These are phyloP conservation scores for Hymenopus coronatus DNA, from an alignment of 2,888 invertebrate genomes.

Conservation along the genomic window DNA sequence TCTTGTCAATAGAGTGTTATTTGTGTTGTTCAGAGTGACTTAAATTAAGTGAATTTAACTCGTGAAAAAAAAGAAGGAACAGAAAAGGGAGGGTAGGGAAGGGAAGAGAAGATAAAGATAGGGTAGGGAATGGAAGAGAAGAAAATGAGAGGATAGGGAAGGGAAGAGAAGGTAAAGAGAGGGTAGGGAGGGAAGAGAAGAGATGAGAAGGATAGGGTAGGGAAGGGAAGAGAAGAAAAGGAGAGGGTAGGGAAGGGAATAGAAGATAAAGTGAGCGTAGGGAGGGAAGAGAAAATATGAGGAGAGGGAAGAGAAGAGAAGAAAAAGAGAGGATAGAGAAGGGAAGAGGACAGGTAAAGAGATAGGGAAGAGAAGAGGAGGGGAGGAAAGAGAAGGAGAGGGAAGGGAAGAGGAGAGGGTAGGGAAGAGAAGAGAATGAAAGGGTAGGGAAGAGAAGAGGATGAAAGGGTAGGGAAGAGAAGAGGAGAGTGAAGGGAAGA, in stretches of 20 bases:
- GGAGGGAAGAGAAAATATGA: too few species aligned
- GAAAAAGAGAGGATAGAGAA: background rate
- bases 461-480: too few species aligned
- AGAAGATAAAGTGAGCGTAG: too few species aligned
- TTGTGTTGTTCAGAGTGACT: too few species aligned
- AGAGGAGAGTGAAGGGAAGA: too few species aligned
- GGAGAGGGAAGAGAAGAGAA: too few species aligned
- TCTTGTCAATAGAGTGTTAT: too few species aligned
- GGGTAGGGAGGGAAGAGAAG: background rate
- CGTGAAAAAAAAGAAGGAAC: background rate
- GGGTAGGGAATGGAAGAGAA: background rate
- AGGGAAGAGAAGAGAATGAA: too few species aligned
- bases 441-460: too few species aligned
- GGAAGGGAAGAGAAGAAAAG: background rate
- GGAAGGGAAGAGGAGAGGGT: too few species aligned
- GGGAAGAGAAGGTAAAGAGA: background rate
- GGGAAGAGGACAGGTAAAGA: background rate
- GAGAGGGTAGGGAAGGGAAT: background rate
- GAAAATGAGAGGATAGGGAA: background rate
- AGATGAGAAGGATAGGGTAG: background rate
- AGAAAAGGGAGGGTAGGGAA: background rate
- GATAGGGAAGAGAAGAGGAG: background rate
- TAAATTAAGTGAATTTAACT: too few species aligned
- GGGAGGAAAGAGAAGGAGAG: background rate
- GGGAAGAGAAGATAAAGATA: background rate